Evolutionary conservation across 2,113 vertebrate species (phyloP), one percentile per base, ranked within the genome.

Genomic region (Calidris pygmaea): DNA sequence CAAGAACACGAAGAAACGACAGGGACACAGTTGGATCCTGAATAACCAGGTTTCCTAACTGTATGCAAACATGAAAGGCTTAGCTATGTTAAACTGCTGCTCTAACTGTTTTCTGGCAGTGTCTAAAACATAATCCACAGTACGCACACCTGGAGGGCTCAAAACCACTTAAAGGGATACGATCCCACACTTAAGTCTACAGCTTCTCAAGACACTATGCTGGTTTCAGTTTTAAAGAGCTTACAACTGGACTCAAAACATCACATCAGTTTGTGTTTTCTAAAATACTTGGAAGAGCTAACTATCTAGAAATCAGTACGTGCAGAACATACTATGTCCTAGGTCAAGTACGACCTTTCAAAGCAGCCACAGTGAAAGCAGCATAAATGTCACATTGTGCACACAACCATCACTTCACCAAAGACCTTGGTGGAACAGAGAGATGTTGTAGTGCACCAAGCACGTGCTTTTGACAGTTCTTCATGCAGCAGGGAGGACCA

Each of bases 41-140:
- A 96, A 89, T 87, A 97, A 92, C 95, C 86, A 87, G 58, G 80
- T 95, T 96, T 94, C 73, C 73, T 78, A 82, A 60, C 80, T 94
- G 80, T 85, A 52, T 87, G 86, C 62, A 95, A 96, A 97, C 86
- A 95, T 6, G 30, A 87, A 85, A 95, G 66, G 53, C 80, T 87
- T 79, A 89, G 84, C 62, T 82, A 82, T 41, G 29, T 81, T 91
- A 81, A 93, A 87, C 76, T 92, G 76, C 94, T 92, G 76, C 73
- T 90, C 53, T 88, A 48, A 67, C 92, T 89, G 92, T 72, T 93
- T 94, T 47, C 89, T 95, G 92, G 80, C 88, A 89, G 21, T 6
- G 22, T 22, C 83, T 94, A 89, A 77, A 93, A 72, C 68, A 65
- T 37, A 94, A 77, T 41, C 79, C 86, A 80, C 79, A 78, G 39